These are phyloP conservation scores for Meghimatium bilineatum DNA, from an alignment of 2,888 invertebrate genomes.

Conservation along the genomic window DNA sequence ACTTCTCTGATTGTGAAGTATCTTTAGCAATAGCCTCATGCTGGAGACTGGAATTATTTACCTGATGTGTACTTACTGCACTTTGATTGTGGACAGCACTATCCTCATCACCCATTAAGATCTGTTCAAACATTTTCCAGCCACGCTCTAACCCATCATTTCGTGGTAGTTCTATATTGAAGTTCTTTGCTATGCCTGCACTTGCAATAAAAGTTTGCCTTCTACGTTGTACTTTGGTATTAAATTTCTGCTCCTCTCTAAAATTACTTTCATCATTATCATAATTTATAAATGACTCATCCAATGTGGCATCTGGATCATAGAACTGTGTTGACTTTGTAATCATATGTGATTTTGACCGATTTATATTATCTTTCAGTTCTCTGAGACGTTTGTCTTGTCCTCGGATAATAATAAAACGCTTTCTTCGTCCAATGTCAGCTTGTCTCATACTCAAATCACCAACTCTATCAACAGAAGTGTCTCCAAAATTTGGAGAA, in stretches of 20 bases:
- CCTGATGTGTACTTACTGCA: neutral
- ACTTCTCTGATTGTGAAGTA: neutral
- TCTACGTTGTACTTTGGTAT: conserved; percentile 35
- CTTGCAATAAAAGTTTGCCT: conserved; percentile 38
- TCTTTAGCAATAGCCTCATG: neutral
- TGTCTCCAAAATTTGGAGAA: neutral
- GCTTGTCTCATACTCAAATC: neutral
- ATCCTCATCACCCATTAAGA: conserved; percentile 27
- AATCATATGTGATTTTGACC: neutral
- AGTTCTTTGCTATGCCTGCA: neutral
- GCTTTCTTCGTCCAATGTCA: neutral
- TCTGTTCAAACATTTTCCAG: conserved; percentile 39
- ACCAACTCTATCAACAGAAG: neutral
- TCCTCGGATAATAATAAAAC: conserved; percentile 32
- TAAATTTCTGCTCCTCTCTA: neutral
- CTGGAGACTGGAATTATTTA: neutral
- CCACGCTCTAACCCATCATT: conserved; percentile 11
- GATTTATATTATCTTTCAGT: neutral
- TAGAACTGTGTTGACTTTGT: neutral
- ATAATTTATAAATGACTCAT: neutral
- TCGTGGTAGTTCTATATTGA: neutral
- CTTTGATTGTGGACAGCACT: neutral
- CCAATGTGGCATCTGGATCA: neutral
- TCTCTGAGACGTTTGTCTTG: neutral
- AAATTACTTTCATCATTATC: conserved; percentile 1